Evolutionary conservation across 1,140 invertebrate species (phyloP), one percentile per base, ranked within the genome.

Genomic region (Thaumatotibia leucotreta): DNA sequence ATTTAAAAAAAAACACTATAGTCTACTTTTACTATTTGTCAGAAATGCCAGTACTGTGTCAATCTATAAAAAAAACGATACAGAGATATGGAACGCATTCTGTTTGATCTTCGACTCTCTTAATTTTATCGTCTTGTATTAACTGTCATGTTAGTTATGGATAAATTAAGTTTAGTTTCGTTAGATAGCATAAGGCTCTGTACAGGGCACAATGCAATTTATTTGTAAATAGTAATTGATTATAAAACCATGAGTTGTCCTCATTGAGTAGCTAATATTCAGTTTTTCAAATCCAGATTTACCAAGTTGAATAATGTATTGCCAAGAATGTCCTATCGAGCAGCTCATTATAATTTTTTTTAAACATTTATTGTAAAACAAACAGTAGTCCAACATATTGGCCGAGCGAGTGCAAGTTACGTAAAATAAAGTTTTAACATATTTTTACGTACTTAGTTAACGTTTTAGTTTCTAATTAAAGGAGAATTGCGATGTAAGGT

Each of bases 1-100:
- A 85, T 83, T 67, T 88, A 78, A 78, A 73, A 22, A 68, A 58
- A 65, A 62, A 54, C 54, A 45, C 35, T 50, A 66, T 39, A 63
- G 33, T 64, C 39, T 66, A 32, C 31, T 66, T 65, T 65, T 33
- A n/a, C 50, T n/a, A 66, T 69, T 14, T 45, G 17, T 45, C 39
- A 45, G 39, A 45, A 45, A 45, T 45, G 39, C 39, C 39, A 45
- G 39, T 45, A 45, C 39, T 45, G 39, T 45, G 39, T 45, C 39
- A 45, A 45, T 45, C 39, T 45, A 45, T 14, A 45, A 39, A 39
- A 39, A 39, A 39, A 14, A 14, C 17, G 39, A 45, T 45, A 45
- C 39, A 45, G 39, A 45, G 39, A 58, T 27, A 58, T 54, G 11
- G 23, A 58, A 27, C 23, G n/a, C 23, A 27, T 27, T 27, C 22